A percentile compares a stretch with the other conserved stretches of the same genome.
These are phyloP conservation scores for Papilio xuthus DNA, from an alignment of 1,140 invertebrate genomes.

Conservation along the genomic window DNA sequence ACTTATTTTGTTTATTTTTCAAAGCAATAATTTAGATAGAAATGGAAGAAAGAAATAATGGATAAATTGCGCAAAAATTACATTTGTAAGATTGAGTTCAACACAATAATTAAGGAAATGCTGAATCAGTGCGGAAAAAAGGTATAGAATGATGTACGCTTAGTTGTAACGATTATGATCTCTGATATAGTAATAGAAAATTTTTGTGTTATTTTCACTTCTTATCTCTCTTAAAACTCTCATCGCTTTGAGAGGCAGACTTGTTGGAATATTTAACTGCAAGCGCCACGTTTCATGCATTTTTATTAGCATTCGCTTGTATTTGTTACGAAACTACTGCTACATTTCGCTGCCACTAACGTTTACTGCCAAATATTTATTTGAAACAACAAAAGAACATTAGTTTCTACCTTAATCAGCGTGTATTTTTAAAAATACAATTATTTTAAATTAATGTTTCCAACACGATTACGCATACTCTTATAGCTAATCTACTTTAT, in stretches of 20 bases:
- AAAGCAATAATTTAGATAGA: not conserved
- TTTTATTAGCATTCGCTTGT: not conserved
- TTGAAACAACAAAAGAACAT: not conserved
- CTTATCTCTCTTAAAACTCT: not conserved
- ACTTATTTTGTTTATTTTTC: too few species aligned
- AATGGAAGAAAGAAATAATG: not conserved
- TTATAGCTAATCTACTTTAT: not conserved
- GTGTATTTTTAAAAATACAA: not conserved
- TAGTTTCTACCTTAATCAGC: not conserved
- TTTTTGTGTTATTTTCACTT: not conserved
- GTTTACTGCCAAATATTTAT: not conserved
- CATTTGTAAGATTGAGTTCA: not conserved
- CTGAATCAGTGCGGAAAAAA: not conserved
- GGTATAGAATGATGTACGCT: not conserved
- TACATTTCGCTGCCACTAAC: not conserved
- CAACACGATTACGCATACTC: not conserved
- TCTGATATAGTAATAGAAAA: not conserved
- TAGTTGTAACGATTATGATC: not conserved
- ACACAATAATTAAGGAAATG: slow-evolving; percentile 9
- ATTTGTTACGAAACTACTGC: not conserved
- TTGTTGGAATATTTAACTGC: slow-evolving; percentile 1
- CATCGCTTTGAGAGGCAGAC: not conserved
- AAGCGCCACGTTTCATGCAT: slow-evolving; percentile 16
- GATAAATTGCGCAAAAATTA: not conserved
- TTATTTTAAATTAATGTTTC: too few species aligned